These are phyloP conservation scores for Prietella phreatophila DNA, from an alignment of 2,113 vertebrate species.

Conservation along the genomic window DNA sequence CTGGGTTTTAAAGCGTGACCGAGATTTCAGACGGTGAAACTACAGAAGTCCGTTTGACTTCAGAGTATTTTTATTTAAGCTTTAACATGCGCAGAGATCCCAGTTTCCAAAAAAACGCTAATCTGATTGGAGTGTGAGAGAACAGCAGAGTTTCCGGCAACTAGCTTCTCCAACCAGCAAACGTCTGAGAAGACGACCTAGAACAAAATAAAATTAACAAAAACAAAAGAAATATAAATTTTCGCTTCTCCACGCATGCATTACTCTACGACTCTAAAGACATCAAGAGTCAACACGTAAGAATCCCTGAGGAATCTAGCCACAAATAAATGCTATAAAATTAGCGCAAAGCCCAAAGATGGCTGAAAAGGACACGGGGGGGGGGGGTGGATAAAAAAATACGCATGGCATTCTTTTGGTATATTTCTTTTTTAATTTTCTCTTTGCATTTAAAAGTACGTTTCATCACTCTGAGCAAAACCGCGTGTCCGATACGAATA, in stretches of 20 bases:
- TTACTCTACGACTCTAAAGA: background rate
- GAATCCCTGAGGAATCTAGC: background rate
- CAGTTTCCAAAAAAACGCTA: background rate
- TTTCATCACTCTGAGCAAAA: background rate
- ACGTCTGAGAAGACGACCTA: conserved; percentile 69
- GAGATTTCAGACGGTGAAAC: background rate
- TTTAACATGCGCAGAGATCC: background rate
- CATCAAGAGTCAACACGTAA: background rate
- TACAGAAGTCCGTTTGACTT: background rate
- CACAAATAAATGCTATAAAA: background rate
- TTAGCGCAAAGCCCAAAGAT: background rate
- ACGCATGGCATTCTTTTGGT: background rate
- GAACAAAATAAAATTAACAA: conserved; percentile 50
- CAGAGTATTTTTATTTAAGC: background rate
- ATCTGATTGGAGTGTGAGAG: background rate
- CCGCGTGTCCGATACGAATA: background rate
- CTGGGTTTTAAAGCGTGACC: background rate
- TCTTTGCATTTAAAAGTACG: background rate
- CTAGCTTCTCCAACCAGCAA: conserved; percentile 74
- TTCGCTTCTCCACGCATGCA: background rate
- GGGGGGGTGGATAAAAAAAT: too few relatives aligned
- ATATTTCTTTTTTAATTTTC: background rate
- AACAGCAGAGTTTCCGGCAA: conserved; percentile 44
- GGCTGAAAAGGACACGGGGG: background rate
- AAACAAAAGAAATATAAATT: conserved; percentile 23